A percentile compares a stretch with the other conserved stretches of the same genome.
Evolutionary conservation across 1,140 invertebrate species (phyloP).

Genomic region (Adoxophyes honmai): DNA sequence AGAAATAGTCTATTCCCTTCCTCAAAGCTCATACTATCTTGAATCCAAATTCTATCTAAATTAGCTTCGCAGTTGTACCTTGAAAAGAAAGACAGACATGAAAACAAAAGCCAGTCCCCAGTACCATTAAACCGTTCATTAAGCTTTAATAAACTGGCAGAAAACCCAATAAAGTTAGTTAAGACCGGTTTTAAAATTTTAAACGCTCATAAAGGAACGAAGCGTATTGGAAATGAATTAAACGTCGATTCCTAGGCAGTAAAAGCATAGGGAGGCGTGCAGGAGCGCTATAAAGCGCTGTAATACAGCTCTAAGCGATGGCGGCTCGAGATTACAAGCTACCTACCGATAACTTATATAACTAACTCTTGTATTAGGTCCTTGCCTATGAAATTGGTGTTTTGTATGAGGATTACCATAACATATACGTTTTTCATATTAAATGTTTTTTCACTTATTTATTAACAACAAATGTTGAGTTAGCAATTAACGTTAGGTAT

Average conservation of each 20-base stretch:
- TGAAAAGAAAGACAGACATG: neutral
- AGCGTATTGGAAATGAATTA: slow-evolving; percentile 13
- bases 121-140: neutral
- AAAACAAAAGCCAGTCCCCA: neutral
- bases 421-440: too few species aligned
- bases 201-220: neutral
- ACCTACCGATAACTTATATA: too few species aligned
- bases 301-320: neutral
- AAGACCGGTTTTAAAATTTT: neutral
- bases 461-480: too few species aligned
- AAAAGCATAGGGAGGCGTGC: neutral
- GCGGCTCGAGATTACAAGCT: too few species aligned
- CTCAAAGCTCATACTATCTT: too few species aligned
- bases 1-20: too few species aligned
- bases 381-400: too few species aligned
- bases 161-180: slow-evolving; percentile 9
- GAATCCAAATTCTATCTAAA: neutral
- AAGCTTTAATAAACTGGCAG: neutral
- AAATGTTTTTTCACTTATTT: too few species aligned
- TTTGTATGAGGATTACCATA: too few species aligned
- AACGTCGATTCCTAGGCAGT: slow-evolving; percentile 3
- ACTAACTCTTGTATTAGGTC: too few species aligned
- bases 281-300: slow-evolving; percentile 3
- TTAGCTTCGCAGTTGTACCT: neutral
- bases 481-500: too few species aligned